Evolutionary conservation across 2,888 invertebrate species (phyloP).

Genomic region (Mythimna vitellina): DNA sequence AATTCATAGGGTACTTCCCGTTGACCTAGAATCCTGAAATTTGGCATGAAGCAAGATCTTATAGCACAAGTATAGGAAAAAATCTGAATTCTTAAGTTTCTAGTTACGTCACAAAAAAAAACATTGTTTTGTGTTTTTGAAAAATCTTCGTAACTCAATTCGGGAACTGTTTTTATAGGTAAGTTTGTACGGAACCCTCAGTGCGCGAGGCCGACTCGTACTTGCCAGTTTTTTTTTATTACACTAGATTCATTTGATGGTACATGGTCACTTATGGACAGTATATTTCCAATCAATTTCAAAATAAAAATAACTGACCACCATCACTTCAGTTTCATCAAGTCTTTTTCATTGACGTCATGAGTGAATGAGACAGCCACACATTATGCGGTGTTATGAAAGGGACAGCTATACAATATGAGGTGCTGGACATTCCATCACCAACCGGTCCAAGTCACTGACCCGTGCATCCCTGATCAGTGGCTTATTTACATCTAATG

Average conservation of each 20-base stretch:
- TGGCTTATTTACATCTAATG: constrained; percentile 1
- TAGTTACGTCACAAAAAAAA: no score
- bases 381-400: constrained; percentile 2
- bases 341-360: constrained; percentile 33
- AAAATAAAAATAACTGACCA: not conserved
- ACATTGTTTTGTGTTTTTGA: no score
- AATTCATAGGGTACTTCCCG: no score
- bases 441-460: constrained; percentile 58
- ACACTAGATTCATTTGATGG: not conserved
- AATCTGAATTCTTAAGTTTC: no score
- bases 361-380: constrained; percentile 40
- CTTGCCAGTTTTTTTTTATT: not conserved
- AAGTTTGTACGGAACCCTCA: no score
- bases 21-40: no score
- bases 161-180: no score
- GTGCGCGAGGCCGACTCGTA: no score
- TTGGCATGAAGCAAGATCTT: no score
- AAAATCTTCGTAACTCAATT: no score
- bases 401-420: constrained; percentile 39
- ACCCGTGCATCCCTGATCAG: constrained; percentile 39
- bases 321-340: not conserved
- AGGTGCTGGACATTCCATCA: constrained; percentile 50
- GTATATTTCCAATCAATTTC: not conserved
- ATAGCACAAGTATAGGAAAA: no score
- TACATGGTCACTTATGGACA: not conserved